Base-by-base conservation (phyloP, 1,140 invertebrate genomes). In the Lithobius niger region DNA sequence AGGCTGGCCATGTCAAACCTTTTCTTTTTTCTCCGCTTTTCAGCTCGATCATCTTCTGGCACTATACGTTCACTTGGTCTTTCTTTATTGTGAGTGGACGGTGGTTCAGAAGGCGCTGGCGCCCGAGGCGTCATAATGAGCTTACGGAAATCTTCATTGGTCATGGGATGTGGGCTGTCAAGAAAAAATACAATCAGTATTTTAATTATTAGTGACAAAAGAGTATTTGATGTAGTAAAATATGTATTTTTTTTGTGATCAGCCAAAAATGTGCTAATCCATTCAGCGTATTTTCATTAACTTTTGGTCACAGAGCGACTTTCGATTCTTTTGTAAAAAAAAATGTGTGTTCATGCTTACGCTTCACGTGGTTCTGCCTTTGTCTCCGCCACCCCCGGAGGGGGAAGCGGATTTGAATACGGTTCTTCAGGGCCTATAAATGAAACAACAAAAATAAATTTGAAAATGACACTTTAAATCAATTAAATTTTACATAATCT, bases 121-220 rank as follows among this genome's bases (percentile, higher is more conserved):
- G 62, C 64, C 49, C 90, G 76, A 0, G 94, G 93, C 0, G 93
- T 97, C 87, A 96, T 96, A 55, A 97, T 71, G 15, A 98, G 70
- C 66, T 94, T 94, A 25, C 94, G 79, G 65, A 98, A 98, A 70
- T 97, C 94, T 67, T 93, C 93, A 76, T 97, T 98, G 6, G 92
- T 97, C 50, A 98, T 58, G 6, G 66, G 69, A 54, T 69, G 66
- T 54, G 58, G 61, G 22, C 61, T 66, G 42, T 21, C 50, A 36
- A 45, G 10, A 36, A 42, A 4, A 57, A 45, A 45, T 2, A 21
- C 15, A 54, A 54, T 22, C 43, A 16, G 18, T 16, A 54, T 26
- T 45, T 40, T n/a, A 45, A 19, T 18, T 45, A 10, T 45, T 18
- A 13, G 22, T 45, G n/a, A 36, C n/a, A n/a, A n/a, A n/a, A n/a